Percentiles rank a stretch among this genome's conserved stretches.
phyloP scores from a whole-genome alignment of 2,113 vertebrate genomes.

The Zapus hudsonius region DNA sequence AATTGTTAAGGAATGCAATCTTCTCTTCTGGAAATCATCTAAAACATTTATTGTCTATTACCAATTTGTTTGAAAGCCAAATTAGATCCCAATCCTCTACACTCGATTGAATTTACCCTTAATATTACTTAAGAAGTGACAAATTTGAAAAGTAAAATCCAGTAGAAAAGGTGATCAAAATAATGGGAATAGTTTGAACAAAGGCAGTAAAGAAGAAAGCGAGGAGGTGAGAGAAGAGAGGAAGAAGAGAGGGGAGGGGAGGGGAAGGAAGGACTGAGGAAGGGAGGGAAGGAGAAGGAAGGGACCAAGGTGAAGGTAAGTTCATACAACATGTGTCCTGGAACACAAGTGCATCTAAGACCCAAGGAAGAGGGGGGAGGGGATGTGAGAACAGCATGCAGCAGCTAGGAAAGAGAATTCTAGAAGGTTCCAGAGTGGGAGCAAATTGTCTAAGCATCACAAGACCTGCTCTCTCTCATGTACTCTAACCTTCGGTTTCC shows the following conservation, averaged over 20 bases:
- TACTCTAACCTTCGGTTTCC: not conserved
- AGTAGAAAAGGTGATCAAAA: not conserved
- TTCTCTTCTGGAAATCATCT: not conserved
- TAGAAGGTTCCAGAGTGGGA: not conserved
- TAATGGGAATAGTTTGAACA: not conserved
- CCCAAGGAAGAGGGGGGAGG: not conserved
- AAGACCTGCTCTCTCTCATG: not conserved
- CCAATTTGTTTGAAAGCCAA: not conserved
- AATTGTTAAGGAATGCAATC: too few species aligned
- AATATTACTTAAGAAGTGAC: not conserved
- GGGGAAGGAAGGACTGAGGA: too few species aligned
- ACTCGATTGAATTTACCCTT: not conserved
- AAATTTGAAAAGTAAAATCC: slow-evolving; percentile 11
- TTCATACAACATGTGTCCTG: not conserved
- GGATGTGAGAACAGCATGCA: not conserved
- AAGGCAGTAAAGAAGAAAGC: not conserved
- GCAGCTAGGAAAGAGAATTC: not conserved
- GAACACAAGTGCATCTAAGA: not conserved
- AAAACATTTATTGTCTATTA: not conserved
- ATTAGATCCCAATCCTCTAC: not conserved
- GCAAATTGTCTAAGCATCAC: not conserved
- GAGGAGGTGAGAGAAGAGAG: too few species aligned
- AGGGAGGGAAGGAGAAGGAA: too few species aligned
- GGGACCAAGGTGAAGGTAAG: not conserved
- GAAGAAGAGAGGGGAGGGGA: too few species aligned